phyloP scores from a whole-genome alignment of 1,140 invertebrate species.

The Drosophila asahinai region DNA sequence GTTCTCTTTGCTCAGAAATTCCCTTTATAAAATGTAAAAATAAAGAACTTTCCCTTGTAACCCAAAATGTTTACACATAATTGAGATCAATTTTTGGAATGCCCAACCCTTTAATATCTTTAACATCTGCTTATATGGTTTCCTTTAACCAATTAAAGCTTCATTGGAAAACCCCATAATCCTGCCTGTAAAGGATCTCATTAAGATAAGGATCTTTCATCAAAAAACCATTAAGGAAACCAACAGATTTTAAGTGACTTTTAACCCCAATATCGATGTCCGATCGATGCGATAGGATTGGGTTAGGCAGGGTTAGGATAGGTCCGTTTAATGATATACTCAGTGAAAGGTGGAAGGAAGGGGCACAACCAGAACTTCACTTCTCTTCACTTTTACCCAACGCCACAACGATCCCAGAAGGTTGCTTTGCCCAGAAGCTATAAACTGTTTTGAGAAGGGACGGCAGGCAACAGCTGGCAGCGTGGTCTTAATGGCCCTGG shows the following conservation, averaged over 20 bases:
- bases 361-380: slow-evolving; percentile 14
- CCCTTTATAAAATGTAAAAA: not conserved
- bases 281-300: slow-evolving; percentile 31
- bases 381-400: slow-evolving; percentile 44
- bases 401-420: slow-evolving; percentile 9
- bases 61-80: not conserved
- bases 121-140: slow-evolving; percentile 20
- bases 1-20: not conserved
- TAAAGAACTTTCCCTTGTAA: not conserved
- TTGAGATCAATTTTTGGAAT: too few species aligned
- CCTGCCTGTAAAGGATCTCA: slow-evolving; percentile 35
- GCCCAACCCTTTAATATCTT: not conserved
- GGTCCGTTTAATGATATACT: slow-evolving; percentile 39
- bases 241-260: slow-evolving; percentile 35
- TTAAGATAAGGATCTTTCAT: slow-evolving; percentile 50
- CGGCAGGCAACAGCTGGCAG: slow-evolving; percentile 62
- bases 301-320: slow-evolving; percentile 21
- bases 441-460: slow-evolving; percentile 72
- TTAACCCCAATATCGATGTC: slow-evolving; percentile 61
- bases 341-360: slow-evolving; percentile 17
- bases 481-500: slow-evolving; percentile 34
- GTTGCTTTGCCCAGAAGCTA: slow-evolving; percentile 36
- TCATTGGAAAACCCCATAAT: slow-evolving; percentile 25
- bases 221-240: slow-evolving; percentile 42
- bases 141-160: slow-evolving; percentile 21